Percentiles rank a stretch among this genome's conserved stretches.
phyloP scores from a whole-genome alignment of 2,797 vertebrate species.

The Hemitrygon akajei region DNA sequence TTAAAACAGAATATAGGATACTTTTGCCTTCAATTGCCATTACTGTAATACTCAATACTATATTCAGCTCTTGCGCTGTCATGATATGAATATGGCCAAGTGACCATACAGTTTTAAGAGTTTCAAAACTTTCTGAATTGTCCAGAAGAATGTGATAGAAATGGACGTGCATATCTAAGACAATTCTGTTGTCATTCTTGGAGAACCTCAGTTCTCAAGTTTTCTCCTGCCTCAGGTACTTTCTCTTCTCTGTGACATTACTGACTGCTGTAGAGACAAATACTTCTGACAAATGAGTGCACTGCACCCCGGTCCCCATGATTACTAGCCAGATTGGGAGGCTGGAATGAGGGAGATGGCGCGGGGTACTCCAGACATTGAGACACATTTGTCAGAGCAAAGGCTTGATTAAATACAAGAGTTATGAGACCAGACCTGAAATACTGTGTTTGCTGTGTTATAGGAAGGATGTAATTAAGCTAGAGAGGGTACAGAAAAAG shows the following conservation, averaged over 20 bases:
- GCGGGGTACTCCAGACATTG: no score
- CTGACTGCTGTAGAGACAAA: background rate
- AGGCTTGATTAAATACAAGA: no score
- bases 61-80: background rate
- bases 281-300: background rate
- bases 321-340: background rate
- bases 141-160: background rate
- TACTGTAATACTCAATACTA: background rate
- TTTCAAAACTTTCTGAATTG: background rate
- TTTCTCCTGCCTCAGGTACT: no score
- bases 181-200: background rate
- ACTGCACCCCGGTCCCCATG: background rate
- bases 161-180: background rate
- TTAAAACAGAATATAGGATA: no score
- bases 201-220: background rate
- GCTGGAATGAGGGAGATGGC: background rate
- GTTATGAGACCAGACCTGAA: no score
- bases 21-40: no score
- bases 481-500: no score
- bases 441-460: no score
- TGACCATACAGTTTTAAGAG: background rate
- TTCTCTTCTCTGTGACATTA: background rate
- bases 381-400: no score
- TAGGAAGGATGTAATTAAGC: no score
- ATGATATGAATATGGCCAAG: background rate